These are phyloP conservation scores for Tetragnatha versicolor DNA, from an alignment of 1,140 invertebrate species.

Conservation along the genomic window DNA sequence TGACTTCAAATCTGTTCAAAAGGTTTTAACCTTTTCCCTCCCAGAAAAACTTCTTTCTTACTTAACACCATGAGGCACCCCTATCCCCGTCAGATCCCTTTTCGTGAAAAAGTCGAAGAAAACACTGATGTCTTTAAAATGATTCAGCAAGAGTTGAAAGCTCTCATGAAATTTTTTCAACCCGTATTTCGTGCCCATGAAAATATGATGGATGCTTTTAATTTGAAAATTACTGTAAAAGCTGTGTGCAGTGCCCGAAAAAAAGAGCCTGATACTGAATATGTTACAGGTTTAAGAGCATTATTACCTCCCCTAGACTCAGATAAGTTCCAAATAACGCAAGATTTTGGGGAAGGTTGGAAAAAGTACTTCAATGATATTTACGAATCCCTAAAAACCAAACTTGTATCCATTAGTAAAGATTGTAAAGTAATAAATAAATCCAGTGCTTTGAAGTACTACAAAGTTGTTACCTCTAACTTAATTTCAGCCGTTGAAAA, in stretches of 20 bases:
- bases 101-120: not conserved
- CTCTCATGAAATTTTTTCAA: not conserved
- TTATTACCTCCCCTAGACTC: not conserved
- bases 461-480: too few species aligned
- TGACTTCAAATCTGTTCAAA: not conserved
- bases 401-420: too few species aligned
- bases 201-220: not conserved
- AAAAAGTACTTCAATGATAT: too few species aligned
- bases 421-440: too few species aligned
- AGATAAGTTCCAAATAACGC: too few species aligned
- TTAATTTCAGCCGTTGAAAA: too few species aligned
- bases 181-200: not conserved
- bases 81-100: not conserved
- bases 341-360: too few species aligned
- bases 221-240: not conserved
- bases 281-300: not conserved
- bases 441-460: too few species aligned
- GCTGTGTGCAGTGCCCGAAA: not conserved
- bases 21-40: not conserved
- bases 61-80: not conserved
- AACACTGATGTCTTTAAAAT: not conserved
- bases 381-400: too few species aligned
- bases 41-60: not conserved
- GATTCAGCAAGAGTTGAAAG: not conserved
- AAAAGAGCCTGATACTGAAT: too few species aligned